phyloP scores from a whole-genome alignment of 2,888 invertebrate species.

The Eutolmus rufibarbis region DNA sequence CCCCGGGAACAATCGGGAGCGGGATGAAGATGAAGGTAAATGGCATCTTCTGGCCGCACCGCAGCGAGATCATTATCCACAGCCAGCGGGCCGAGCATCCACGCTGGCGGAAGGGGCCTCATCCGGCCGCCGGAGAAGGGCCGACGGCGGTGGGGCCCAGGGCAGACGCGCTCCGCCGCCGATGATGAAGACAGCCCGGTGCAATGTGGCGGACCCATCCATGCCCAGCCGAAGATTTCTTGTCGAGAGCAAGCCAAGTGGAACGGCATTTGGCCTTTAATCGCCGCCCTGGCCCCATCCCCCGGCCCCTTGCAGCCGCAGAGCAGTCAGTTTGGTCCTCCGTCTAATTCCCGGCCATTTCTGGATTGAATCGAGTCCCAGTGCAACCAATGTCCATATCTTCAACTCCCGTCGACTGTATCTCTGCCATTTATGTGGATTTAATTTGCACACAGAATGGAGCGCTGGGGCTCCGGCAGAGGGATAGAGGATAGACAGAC shows the following conservation, averaged over 20 bases:
- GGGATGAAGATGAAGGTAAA: slow-evolving; percentile 19
- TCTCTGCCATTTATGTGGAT: slow-evolving; percentile 31
- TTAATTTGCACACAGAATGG: slow-evolving; percentile 30
- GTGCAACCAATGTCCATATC: slow-evolving; percentile 12
- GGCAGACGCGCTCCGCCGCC: neutral
- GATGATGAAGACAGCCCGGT: slow-evolving; percentile 5
- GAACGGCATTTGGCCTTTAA: slow-evolving; percentile 41
- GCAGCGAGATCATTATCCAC: slow-evolving; percentile 37
- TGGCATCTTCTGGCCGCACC: slow-evolving; percentile 20
- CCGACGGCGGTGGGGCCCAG: neutral
- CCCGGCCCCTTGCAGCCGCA: neutral
- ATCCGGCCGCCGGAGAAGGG: neutral
- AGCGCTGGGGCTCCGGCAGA: neutral
- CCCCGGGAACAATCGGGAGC: slow-evolving; percentile 26
- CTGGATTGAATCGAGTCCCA: slow-evolving; percentile 3
- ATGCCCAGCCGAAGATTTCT: slow-evolving; percentile 1
- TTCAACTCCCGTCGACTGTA: slow-evolving; percentile 4
- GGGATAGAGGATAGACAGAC: neutral
- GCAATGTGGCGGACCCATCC: neutral
- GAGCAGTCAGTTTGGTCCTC: neutral
- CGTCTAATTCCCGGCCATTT: slow-evolving; percentile 13
- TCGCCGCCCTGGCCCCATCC: neutral
- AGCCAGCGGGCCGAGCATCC: neutral
- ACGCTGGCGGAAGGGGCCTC: neutral
- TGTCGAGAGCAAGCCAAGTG: slow-evolving; percentile 24